phyloP scores from a whole-genome alignment of 1,140 invertebrate genomes.

The Saccostrea cuccullata region DNA sequence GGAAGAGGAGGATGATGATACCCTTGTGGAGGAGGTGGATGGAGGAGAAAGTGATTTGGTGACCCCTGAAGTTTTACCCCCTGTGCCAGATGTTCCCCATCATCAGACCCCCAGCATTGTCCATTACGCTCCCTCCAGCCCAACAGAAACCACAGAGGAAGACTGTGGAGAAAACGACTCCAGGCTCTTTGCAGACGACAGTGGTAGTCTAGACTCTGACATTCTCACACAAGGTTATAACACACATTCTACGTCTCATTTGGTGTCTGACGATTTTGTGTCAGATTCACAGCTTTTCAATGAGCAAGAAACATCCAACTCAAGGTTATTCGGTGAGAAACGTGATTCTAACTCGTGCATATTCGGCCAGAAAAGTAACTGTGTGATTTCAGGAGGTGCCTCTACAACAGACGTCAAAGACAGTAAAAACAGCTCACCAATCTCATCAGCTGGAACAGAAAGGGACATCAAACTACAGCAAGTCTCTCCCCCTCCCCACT shows the following conservation, averaged over 20 bases:
- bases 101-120: background rate
- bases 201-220: background rate
- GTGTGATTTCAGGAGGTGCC: background rate
- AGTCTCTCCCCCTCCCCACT: background rate
- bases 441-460: background rate
- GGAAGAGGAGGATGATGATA: background rate
- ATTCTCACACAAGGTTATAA: background rate
- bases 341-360: too few species aligned
- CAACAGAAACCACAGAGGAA: constrained; percentile 9
- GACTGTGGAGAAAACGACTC: constrained; percentile 15
- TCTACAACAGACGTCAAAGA: background rate
- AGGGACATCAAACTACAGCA: background rate
- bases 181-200: constrained; percentile 6
- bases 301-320: background rate
- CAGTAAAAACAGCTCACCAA: background rate
- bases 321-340: background rate
- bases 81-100: background rate
- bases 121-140: background rate
- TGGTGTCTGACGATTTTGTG: background rate
- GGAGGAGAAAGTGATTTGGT: constrained; percentile 1
- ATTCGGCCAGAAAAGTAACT: background rate
- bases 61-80: background rate
- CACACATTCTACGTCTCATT: background rate
- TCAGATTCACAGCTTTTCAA: background rate
- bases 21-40: background rate